Conservation (phyloP, 2,113 vertebrate species). For the Syrrhaptes paradoxus region DNA sequence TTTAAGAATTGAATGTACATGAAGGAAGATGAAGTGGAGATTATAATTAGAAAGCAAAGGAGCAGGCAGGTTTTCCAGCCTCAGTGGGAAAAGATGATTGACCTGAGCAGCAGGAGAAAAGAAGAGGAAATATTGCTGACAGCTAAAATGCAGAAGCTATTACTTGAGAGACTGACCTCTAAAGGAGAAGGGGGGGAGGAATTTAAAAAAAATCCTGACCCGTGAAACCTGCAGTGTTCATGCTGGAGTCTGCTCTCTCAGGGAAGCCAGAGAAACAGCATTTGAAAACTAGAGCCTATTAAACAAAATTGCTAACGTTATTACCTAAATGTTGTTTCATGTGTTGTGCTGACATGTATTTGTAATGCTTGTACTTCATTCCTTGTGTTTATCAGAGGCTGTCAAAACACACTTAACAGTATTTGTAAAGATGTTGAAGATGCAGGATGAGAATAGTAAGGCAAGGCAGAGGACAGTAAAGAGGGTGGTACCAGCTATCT, state of each 20-base stretch:
- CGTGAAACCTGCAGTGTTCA: neutral
- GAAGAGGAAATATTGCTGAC: conserved; percentile 61
- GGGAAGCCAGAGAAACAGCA: neutral
- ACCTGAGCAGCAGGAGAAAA: conserved; percentile 47
- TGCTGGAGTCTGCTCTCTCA: neutral
- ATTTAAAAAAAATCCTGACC: neutral
- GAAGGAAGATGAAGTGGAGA: conserved; percentile 48
- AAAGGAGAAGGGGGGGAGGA: neutral
- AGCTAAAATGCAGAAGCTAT: conserved; percentile 47
- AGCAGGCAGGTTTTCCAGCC: conserved; percentile 27
- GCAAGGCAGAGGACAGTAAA: neutral
- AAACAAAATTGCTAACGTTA: neutral
- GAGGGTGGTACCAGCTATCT: neutral
- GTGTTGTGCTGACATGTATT: neutral
- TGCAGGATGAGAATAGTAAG: neutral
- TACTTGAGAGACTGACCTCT: conserved; percentile 61
- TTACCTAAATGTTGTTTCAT: neutral
- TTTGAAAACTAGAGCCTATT: neutral
- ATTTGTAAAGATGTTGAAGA: neutral
- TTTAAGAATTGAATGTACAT: neutral
- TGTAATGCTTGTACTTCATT: neutral
- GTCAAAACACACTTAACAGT: neutral
- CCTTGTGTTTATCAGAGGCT: neutral
- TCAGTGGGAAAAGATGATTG: conserved; percentile 58
- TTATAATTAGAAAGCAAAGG: conserved; percentile 50